Percentiles rank a stretch among this genome's conserved stretches.
These are phyloP conservation scores for Caenorhabditis latens DNA, from an alignment of 1,140 invertebrate genomes.

Conservation along the genomic window DNA sequence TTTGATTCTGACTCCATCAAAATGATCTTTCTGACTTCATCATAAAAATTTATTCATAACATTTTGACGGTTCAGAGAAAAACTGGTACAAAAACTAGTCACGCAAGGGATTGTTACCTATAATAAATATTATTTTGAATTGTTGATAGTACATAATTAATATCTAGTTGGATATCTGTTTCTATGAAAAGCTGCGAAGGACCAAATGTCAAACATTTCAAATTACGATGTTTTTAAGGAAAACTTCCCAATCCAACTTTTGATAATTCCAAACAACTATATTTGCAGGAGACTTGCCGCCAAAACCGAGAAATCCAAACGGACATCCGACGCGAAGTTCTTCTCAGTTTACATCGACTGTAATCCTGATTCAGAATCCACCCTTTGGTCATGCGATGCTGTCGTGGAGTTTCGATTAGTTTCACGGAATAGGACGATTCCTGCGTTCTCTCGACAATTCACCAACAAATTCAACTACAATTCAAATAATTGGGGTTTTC, in stretches of 20 bases:
- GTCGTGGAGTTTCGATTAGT: constrained; percentile 71
- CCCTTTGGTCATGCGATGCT: constrained; percentile 74
- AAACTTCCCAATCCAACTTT: no score
- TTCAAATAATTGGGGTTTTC: constrained; percentile 75
- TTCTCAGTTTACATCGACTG: constrained; percentile 75
- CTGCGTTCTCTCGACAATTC: constrained; percentile 71
- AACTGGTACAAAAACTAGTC: not conserved
- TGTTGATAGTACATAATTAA: no score
- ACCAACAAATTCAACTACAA: constrained; percentile 74
- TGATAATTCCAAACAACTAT: not conserved
- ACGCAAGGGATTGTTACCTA: no score
- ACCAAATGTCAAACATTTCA: no score
- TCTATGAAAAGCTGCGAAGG: no score
- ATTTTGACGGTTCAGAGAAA: not conserved
- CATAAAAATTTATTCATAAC: not conserved
- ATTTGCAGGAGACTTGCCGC: constrained; percentile 71
- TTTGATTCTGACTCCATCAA: no score
- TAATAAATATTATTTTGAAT: no score
- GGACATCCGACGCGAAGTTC: constrained; percentile 69
- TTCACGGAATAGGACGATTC: constrained; percentile 51
- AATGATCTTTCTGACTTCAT: no score
- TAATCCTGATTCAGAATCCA: constrained; percentile 74
- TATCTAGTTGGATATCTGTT: no score
- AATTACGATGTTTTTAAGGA: no score
- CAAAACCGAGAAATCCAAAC: constrained; percentile 70